Base-by-base conservation (phyloP, 2,888 invertebrate species). In the Invenusta paracnida region DNA sequence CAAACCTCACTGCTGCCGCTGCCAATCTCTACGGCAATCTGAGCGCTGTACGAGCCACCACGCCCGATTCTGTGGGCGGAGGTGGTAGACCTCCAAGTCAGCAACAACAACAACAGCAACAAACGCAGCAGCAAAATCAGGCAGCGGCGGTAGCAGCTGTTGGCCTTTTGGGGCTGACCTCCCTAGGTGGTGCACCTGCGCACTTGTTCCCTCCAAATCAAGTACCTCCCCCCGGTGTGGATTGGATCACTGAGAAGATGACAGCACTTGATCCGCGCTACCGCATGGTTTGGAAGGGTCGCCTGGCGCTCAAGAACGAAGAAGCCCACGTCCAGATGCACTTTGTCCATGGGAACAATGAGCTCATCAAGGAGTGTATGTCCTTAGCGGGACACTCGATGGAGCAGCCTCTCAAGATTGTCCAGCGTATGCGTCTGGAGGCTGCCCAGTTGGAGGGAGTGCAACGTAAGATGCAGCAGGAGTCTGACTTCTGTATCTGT, bases 241-340 rank as follows among this genome's bases (percentile, higher is more conserved):
- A 85, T 86, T 81, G 31, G 85, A 67, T 85, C 29, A 85, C 82
- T 23, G 82, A 84, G 13, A 29, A 87, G 88, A 87, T 30, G 86
- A 85, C 30, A 83, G 86, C 17, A 85, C 86, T 73, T 83, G 86
- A 92, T 23, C 94, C 96, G 94, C 94, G 96, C 86, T 97, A 97
- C 92, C 97, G 97, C 11, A 95, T 97, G 81, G 96, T 97, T 95
- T 98, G 98, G 98, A 97, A 97, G 92, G 97, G 98, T 0, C 92
- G 96, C 87, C 92, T 98, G 88, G 97, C 96, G 0, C 93, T 98
- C 88, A 98, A 98, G 93, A 98, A 96, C 91, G 98, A 98, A 92
- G 95, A 95, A 89, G 97, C 97, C 1, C 96, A 96, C 30, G 98
- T 98, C 81, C 98, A 98, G 93, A 98, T 98, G 98, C 97, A 98